Evolutionary conservation across 1,140 invertebrate genomes (phyloP), one percentile per base, ranked within the genome.

Genomic region (Rhynchophorus ferrugineus): DNA sequence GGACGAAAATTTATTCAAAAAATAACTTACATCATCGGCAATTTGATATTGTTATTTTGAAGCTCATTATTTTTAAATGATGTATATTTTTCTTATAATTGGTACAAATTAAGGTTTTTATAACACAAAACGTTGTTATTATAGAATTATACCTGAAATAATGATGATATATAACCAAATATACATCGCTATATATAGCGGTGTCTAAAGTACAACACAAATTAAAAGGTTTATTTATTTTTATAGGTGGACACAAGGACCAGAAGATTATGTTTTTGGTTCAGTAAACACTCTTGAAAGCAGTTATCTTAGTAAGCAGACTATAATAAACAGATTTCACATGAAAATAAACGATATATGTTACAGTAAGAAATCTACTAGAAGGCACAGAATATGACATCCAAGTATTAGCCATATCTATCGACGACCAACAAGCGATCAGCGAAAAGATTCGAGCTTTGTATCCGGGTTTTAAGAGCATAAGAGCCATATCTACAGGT

Each of bases 381-480:
- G 83, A 84, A 62, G 79, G 83, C 43, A 74, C 72, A 41, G 75
- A 74, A 33, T 85, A 85, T 56, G 75, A 76, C 43, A 79, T 86
- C 48, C 78, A 83, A 70, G 78, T 86, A 3, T 62, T 77, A n/a
- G 78, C 80, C 0, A 68, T 78, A 34, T 78, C 78, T 0, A 53
- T 71, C 0, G 71, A 74, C 35, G 76, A 78, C 24, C 74, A 78
- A 53, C 67, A 78, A 34, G 69, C 75, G 7, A 67, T 73, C 1
- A 81, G 81, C 44, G 73, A 74, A 2, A 74, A 75, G 42, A 68
- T 82, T 17, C 68, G 71, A 7, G 61, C 82, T 0, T 73, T 78
- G 38, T 75, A 83, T 8, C 79, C 82, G 1, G 77, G 77, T 1
- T 81, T 81, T 58, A 73, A 78, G 20, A 73, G 74, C 49, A 75